phyloP scores from a whole-genome alignment of 2,113 vertebrate species.

The Podocnemis expansa region DNA sequence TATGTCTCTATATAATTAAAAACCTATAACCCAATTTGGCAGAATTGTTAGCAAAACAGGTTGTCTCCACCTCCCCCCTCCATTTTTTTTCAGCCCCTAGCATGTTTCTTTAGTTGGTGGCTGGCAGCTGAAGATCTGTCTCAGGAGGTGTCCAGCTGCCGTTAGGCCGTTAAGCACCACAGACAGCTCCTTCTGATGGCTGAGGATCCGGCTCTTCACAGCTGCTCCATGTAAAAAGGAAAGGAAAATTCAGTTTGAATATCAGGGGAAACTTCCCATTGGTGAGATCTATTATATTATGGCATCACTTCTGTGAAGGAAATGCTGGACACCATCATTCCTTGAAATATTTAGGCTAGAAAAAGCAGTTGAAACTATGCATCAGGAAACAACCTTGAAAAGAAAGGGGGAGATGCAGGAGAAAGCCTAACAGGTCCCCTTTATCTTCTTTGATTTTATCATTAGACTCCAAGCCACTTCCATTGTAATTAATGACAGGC shows the following conservation, averaged over 20 bases:
- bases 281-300: too few relatives aligned
- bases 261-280: fast-evolving
- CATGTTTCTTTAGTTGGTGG: fast-evolving
- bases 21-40: fast-evolving
- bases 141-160: not conserved
- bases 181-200: slow-evolving; percentile 69
- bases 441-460: not conserved
- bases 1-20: not conserved
- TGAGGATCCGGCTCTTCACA: too few relatives aligned
- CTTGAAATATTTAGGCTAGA: fast-evolving
- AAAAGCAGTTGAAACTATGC: not conserved
- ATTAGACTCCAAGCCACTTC: not conserved
- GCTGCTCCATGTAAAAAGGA: not conserved
- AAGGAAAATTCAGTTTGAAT: not conserved
- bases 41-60: not conserved
- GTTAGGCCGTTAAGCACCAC: slow-evolving; percentile 68
- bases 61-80: not conserved
- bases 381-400: not conserved
- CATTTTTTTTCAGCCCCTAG: fast-evolving
- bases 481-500: not conserved
- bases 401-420: not conserved
- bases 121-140: fast-evolving
- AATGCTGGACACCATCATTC: not conserved
- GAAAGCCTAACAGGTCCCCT: not conserved
- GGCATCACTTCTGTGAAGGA: not conserved